These are phyloP conservation scores for Acleris sparsana DNA, from an alignment of 2,888 invertebrate species.

Conservation along the genomic window DNA sequence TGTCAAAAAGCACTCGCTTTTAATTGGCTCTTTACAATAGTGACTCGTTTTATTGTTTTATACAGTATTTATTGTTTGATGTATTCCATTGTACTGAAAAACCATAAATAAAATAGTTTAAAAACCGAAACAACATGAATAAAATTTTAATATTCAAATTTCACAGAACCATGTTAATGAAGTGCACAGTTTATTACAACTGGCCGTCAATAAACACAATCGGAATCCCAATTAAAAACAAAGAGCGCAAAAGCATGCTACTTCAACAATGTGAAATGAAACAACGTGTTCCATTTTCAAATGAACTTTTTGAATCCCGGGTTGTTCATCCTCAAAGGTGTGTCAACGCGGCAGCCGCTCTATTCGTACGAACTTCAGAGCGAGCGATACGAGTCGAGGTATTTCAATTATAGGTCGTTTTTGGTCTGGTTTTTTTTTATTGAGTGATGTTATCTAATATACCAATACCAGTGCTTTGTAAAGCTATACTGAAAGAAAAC, in stretches of 20 bases:
- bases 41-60: neutral
- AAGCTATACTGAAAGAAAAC: too few relatives aligned
- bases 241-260: neutral
- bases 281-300: conserved; percentile 13
- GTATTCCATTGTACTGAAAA: neutral
- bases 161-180: neutral
- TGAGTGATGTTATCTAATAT: too few relatives aligned
- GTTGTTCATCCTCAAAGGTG: conserved; percentile 5
- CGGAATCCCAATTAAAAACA: neutral
- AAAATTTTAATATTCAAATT: neutral
- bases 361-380: neutral
- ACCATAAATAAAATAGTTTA: neutral
- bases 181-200: neutral
- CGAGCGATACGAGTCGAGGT: neutral
- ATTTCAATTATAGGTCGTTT: neutral
- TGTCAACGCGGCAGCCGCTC: neutral
- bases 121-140: neutral
- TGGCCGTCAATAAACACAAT: conserved; percentile 3
- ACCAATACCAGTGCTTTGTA: too few relatives aligned
- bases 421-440: neutral
- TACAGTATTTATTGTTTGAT: neutral
- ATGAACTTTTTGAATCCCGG: conserved; percentile 1
- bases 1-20: conserved; percentile 2
- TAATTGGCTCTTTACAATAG: conserved; percentile 2
- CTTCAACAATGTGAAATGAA: conserved; percentile 2